Base-by-base conservation (phyloP, 1,140 invertebrate species). In the Meteorus sp. region DNA sequence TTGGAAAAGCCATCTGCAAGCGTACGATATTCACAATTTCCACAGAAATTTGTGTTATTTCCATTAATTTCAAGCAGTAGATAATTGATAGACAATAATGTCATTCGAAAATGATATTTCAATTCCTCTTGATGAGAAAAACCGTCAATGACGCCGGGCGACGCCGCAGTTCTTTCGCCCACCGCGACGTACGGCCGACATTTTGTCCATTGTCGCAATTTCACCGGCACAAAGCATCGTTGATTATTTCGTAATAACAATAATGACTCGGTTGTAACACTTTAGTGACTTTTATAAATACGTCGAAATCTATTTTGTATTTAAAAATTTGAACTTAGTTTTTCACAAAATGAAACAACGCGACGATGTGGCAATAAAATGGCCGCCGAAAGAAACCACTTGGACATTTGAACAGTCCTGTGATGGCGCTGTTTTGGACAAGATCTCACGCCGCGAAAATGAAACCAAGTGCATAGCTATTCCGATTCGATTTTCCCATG, bases 121-220 rank as follows among this genome's bases (percentile, higher is more conserved):
- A 35, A 53, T 43, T 58, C 56, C 57, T 60, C 55, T 60, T 60
- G 41, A 54, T 41, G 54, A 60, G n/a, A n/a, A n/a, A n/a, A n/a
- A n/a, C 50, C 45, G 29, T 33, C 39, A 59, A 50, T 53, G 69
- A 74, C 68, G 70, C 74, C 69, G 73, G 68, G 71, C 76, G 71
- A 69, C 68, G 77, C 74, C 78, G 71, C 77, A 74, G 71, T 78
- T 80, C 78, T 79, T 80, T 80, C 78, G 78, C 78, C 75, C 70
- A 78, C 78, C 78, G 73, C 75, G 74, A 77, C 74, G 71, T 76
- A 71, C 69, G 71, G 69, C 68, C 70, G 72, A 77, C 77, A 79
- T 71, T 61, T 77, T 78, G 78, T 74, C 76, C 76, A 77, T 76
- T 64, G 62, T 66, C 54, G 63, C 66, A 62, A 39, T 39, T 62